These are phyloP conservation scores for Drosophila putrida DNA, from an alignment of 2,888 invertebrate species.

Conservation along the genomic window DNA sequence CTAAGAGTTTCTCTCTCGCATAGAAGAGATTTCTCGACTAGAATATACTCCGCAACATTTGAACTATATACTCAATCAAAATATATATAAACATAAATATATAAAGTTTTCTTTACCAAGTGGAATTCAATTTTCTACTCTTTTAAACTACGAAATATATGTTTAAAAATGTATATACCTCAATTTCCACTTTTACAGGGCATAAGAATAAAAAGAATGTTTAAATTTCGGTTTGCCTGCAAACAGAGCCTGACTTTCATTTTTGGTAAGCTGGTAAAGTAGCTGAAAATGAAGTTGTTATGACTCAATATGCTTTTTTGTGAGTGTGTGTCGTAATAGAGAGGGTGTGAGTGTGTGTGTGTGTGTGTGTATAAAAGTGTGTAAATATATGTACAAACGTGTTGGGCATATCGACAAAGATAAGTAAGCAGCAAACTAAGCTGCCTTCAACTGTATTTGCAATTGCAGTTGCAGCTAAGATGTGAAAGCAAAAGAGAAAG, in stretches of 20 bases:
- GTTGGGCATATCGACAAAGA: conserved; percentile 60
- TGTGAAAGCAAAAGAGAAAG: neutral
- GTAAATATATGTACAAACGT: conserved; percentile 50
- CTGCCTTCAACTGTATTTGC: conserved; percentile 33
- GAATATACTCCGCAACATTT: too few relatives aligned
- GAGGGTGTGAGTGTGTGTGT: neutral
- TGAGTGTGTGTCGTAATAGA: neutral
- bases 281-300: conserved; percentile 66
- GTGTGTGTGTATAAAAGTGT: conserved; percentile 19
- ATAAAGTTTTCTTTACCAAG: too few relatives aligned
- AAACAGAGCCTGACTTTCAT: conserved; percentile 11
- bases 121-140: too few relatives aligned
- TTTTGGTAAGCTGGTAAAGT: conserved; percentile 41
- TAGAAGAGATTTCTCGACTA: too few relatives aligned
- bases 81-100: too few relatives aligned
- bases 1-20: too few relatives aligned
- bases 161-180: too few relatives aligned
- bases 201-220: conserved; percentile 8
- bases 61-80: too few relatives aligned
- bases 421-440: conserved; percentile 58
- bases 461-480: conserved; percentile 26
- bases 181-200: neutral
- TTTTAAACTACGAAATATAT: too few relatives aligned
- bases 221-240: conserved; percentile 10
- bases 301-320: conserved; percentile 19